Percentiles rank a stretch among this genome's conserved stretches.
Evolutionary conservation across 2,888 invertebrate species (phyloP).

Genomic region (Cheilosia scutellata): DNA sequence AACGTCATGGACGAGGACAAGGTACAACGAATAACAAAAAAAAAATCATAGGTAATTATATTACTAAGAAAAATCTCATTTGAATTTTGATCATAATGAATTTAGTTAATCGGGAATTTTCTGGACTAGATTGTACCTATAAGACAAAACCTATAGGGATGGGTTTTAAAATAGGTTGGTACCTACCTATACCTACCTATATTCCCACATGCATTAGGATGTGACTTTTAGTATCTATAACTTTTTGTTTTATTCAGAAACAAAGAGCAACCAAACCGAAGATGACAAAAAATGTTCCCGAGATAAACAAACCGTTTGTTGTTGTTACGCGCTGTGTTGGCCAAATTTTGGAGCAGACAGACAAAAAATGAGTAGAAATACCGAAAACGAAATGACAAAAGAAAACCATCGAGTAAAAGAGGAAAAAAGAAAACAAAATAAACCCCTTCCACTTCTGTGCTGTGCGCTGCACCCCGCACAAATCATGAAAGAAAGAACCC

Average conservation of each 20-base stretch:
- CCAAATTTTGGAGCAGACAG: slow-evolving; percentile 42
- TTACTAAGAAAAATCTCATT: neutral
- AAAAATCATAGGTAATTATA: neutral
- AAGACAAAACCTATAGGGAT: no score
- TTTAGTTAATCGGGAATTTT: neutral
- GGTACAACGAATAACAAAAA: neutral
- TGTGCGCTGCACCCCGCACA: slow-evolving; percentile 34
- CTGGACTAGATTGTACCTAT: no score
- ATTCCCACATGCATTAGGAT: no score
- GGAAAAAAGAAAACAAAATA: slow-evolving; percentile 19
- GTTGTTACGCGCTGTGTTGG: slow-evolving; percentile 24
- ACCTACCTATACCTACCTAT: no score
- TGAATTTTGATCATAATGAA: neutral
- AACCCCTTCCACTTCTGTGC: slow-evolving; percentile 15
- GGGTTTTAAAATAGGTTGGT: no score
- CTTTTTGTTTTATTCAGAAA: neutral
- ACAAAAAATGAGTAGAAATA: slow-evolving; percentile 30
- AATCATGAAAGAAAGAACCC: neutral
- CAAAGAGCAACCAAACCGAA: slow-evolving; percentile 4
- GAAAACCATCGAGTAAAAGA: slow-evolving; percentile 8
- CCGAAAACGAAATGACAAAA: slow-evolving; percentile 1
- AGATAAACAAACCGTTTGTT: slow-evolving; percentile 57
- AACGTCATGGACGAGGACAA: slow-evolving; percentile 12
- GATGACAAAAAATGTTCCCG: slow-evolving; percentile 8
- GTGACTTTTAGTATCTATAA: no score